Evolutionary conservation across 2,888 invertebrate species (phyloP).

Genomic region (Polydrusus cervinus): DNA sequence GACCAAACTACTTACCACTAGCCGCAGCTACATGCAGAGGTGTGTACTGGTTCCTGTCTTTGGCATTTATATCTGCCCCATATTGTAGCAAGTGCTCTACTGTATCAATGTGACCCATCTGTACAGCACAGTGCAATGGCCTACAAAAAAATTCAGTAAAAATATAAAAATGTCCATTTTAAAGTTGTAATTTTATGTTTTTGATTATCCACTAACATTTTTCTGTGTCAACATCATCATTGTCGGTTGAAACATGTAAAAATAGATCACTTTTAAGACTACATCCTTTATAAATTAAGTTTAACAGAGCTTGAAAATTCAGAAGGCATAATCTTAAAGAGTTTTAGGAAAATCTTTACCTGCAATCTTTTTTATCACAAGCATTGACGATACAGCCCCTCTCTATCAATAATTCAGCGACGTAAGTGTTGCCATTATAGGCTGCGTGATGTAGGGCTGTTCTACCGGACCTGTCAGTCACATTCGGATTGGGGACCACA

Average conservation of each 20-base stretch:
- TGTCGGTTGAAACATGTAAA: too few relatives aligned
- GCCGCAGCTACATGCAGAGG: conserved; percentile 78
- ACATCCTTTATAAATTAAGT: too few relatives aligned
- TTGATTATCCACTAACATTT: not conserved
- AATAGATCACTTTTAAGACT: too few relatives aligned
- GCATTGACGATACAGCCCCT: conserved; percentile 76
- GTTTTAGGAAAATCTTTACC: conserved; percentile 48
- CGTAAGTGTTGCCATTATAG: conserved; percentile 76
- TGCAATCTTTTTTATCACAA: conserved; percentile 76
- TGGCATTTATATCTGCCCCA: conserved; percentile 73
- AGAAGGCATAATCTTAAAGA: not conserved
- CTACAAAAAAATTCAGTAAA: conserved; percentile 59
- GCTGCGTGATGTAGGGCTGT: conserved; percentile 79
- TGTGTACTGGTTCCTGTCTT: conserved; percentile 73
- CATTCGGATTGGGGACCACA: conserved; percentile 65
- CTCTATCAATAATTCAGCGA: conserved; percentile 74
- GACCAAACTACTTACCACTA: conserved; percentile 69
- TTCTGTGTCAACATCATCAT: too few relatives aligned
- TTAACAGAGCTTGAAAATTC: too few relatives aligned
- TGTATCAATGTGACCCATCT: conserved; percentile 74
- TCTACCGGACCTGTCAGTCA: conserved; percentile 73
- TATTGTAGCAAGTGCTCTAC: conserved; percentile 70
- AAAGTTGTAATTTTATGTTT: not conserved
- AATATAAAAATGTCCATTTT: too few relatives aligned
- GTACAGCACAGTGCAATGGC: conserved; percentile 78